Evolutionary conservation across 2,888 invertebrate species (phyloP).

Genomic region (Ennomos quercinarius): DNA sequence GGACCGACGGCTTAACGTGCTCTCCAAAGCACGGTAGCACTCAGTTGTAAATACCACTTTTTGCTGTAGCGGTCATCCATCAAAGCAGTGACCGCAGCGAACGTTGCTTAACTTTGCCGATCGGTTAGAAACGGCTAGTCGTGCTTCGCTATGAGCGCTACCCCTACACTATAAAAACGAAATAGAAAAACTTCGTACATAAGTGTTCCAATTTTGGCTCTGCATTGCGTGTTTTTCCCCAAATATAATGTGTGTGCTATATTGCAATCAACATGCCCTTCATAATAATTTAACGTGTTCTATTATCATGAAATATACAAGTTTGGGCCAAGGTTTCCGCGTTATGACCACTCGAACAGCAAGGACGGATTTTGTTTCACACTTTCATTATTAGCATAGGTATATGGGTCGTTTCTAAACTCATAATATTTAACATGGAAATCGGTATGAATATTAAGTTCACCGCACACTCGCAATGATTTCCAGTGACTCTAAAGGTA

Average conservation of each 20-base stretch:
- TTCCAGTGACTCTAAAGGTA: too few relatives aligned
- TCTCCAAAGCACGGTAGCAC: too few relatives aligned
- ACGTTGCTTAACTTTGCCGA: too few relatives aligned
- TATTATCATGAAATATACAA: constrained; percentile 12
- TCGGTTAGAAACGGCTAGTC: too few relatives aligned
- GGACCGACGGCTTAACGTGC: too few relatives aligned
- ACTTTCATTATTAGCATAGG: constrained; percentile 19
- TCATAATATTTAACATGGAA: background rate
- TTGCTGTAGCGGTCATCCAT: too few relatives aligned
- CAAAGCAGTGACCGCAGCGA: too few relatives aligned
- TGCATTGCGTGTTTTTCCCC: constrained; percentile 33
- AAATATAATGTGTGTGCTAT: constrained; percentile 11
- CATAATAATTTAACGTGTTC: constrained; percentile 21
- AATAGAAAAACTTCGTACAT: constrained; percentile 15
- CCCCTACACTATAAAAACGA: too few relatives aligned
- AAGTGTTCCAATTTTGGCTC: constrained; percentile 17
- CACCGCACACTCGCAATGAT: too few relatives aligned
- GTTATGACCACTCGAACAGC: constrained; percentile 14
- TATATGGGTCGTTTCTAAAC: constrained; percentile 1
- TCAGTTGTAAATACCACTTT: too few relatives aligned
- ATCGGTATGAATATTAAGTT: too few relatives aligned
- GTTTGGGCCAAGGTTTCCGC: constrained; percentile 32
- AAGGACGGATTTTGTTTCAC: constrained; percentile 26
- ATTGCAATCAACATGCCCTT: constrained; percentile 31
- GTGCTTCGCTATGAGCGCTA: too few relatives aligned